Evolutionary conservation across 1,140 invertebrate species (phyloP).

Genomic region (Pissodes strobi): DNA sequence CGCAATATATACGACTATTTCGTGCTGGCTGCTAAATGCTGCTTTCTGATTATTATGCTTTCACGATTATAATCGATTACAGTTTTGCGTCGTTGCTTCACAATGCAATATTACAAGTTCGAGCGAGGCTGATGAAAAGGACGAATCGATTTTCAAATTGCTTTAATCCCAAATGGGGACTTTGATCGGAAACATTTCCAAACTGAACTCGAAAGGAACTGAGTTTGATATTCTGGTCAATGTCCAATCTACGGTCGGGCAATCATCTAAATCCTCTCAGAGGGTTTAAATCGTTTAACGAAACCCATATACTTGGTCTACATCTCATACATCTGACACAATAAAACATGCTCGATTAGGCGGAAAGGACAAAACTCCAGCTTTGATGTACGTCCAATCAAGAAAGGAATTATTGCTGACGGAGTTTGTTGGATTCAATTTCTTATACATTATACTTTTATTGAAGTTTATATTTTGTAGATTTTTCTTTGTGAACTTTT

Average conservation of each 20-base stretch:
- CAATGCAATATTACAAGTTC: too few relatives aligned
- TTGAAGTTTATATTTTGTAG: too few relatives aligned
- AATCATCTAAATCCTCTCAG: conserved; percentile 24
- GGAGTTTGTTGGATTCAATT: conserved; percentile 8
- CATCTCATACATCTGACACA: conserved; percentile 22
- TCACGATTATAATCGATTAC: too few relatives aligned
- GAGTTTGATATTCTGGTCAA: conserved; percentile 27
- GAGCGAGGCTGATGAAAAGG: neutral
- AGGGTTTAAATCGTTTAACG: conserved; percentile 24
- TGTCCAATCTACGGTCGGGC: conserved; percentile 19
- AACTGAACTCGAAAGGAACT: conserved; percentile 11
- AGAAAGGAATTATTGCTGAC: conserved; percentile 14
- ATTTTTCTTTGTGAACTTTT: too few relatives aligned
- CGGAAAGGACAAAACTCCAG: conserved; percentile 13
- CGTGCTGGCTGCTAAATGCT: too few relatives aligned
- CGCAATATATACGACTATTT: too few relatives aligned
- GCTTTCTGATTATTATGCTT: too few relatives aligned
- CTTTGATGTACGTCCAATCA: conserved; percentile 22
- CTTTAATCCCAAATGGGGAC: conserved; percentile 18
- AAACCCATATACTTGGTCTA: conserved; percentile 18
- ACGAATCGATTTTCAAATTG: conserved; percentile 11
- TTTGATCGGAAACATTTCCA: conserved; percentile 17
- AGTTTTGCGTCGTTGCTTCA: too few relatives aligned
- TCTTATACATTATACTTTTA: conserved; percentile 3
- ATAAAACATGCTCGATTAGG: conserved; percentile 25